Conservation (phyloP, 2,888 invertebrate species). For the Habroteleia sp. region DNA sequence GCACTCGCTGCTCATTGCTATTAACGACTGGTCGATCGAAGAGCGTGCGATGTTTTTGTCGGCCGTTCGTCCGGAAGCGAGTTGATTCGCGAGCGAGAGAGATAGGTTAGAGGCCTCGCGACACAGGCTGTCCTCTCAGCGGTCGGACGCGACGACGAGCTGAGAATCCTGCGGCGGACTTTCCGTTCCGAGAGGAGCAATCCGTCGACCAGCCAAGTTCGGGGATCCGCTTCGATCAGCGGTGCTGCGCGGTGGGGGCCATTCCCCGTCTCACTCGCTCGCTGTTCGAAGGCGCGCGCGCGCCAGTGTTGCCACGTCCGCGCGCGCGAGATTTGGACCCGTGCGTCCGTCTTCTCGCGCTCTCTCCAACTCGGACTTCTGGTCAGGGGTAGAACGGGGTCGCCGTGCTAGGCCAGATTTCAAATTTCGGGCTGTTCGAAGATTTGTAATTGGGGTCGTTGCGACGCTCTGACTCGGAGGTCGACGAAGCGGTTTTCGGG, state of each 20-base stretch:
- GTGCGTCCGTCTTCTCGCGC: no score
- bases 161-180: conserved; percentile 17
- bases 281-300: conserved; percentile 2
- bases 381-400: no score
- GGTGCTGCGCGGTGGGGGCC: conserved; percentile 6
- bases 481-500: no score
- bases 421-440: no score
- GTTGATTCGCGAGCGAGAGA: conserved; percentile 16
- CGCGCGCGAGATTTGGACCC: neutral
- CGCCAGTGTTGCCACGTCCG: conserved; percentile 1
- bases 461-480: no score
- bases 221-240: conserved; percentile 30
- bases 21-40: conserved; percentile 52
- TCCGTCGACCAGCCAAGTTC: conserved; percentile 23
- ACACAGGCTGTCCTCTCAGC: conserved; percentile 8
- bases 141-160: conserved; percentile 15
- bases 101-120: conserved; percentile 30
- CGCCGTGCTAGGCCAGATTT: no score
- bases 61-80: conserved; percentile 15
- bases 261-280: conserved; percentile 5
- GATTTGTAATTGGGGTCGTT: no score
- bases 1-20: conserved; percentile 47
- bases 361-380: no score
- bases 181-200: conserved; percentile 19
- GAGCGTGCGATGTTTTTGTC: conserved; percentile 34